Evolutionary conservation across 35 echinoderm and acorn worm species (phyloP), one percentile per base, ranked within the genome.

Genomic region (Apostichopus parvimensis): DNA sequence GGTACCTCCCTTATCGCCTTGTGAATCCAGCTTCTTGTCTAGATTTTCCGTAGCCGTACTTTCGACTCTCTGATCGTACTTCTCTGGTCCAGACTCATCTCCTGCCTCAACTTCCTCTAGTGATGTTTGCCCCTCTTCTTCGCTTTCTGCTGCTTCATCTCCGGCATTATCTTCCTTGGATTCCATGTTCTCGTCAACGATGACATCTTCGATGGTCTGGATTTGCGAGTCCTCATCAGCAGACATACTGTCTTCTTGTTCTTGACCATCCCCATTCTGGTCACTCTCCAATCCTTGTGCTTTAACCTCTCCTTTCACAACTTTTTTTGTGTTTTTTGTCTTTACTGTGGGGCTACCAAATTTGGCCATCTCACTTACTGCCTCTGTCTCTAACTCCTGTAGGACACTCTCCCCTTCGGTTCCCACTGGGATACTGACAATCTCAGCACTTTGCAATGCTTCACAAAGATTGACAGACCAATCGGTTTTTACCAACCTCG

Each of bases 371-470:
- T 13, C 12, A 22, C 54, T 11, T 54, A 11, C 25, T 5, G 22
- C 18, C 1, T 18, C 26, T 28, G 9, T 9, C 28, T 73, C 64
- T n/a, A 53, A 4, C 1, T 52, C 26, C 9, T 11, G 8, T 6
- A 88, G 86, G 24, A 72, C 52, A 72, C 86, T 88, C 9, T 64
- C 62, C 24, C 62, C 18, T 10, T 88, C 86, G 9, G 61, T 55
- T 73, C 17, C 61, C 26, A n/a, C 62, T 8, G 86, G 64, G 61
- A 88, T 21, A 17, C 57, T 88, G 1, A 88, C 7, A 17, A 88
- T 88, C 62, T 88, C 86, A 6, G 86, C 86, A 58, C 25, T 71
- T 34, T 88, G 20, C 64, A 88, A 54, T 7, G 86, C 86, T 15
- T 72, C 61, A 72, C 57, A 58, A 15, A 88, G 24, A 20, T 72